These are phyloP conservation scores for Dinoponera quadriceps DNA, from an alignment of 1,140 invertebrate genomes.

Conservation along the genomic window DNA sequence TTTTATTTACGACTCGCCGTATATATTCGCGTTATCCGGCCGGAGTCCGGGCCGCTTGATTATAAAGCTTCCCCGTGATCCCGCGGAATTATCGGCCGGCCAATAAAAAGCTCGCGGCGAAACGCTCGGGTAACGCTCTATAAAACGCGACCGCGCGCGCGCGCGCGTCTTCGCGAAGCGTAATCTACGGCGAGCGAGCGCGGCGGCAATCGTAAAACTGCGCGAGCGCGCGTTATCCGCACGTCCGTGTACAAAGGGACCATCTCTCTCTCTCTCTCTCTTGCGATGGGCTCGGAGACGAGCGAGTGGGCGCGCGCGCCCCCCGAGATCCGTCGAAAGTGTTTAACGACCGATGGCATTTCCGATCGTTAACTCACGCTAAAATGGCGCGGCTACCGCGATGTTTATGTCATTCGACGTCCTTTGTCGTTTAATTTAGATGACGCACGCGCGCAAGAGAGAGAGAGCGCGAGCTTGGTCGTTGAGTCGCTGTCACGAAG, in stretches of 20 bases:
- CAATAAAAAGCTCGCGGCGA: constrained; percentile 46
- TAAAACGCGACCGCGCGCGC: constrained; percentile 34
- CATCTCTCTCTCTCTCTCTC: too few species aligned
- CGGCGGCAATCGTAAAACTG: constrained; percentile 53
- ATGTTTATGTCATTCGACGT: constrained; percentile 21
- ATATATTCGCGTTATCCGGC: neutral
- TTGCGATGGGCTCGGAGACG: too few species aligned
- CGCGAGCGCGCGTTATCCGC: neutral
- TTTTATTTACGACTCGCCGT: constrained; percentile 40
- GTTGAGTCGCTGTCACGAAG: constrained; percentile 6
- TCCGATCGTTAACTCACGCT: constrained; percentile 60
- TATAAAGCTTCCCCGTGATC: constrained; percentile 29
- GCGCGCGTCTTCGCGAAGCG: constrained; percentile 51
- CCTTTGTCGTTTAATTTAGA: constrained; percentile 66
- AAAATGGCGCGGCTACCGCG: constrained; percentile 43
- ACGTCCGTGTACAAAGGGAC: neutral
- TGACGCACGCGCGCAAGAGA: constrained; percentile 31
- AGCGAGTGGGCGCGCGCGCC: neutral
- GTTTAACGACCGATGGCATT: constrained; percentile 62
- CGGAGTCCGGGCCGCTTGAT: too few species aligned
- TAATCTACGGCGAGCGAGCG: constrained; percentile 49
- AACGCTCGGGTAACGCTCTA: constrained; percentile 26
- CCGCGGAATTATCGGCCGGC: constrained; percentile 39
- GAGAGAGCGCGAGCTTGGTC: constrained; percentile 6
- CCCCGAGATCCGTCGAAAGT: constrained; percentile 55